Base-by-base conservation (phyloP, 2,113 vertebrate species). In the Hassar affinis region DNA sequence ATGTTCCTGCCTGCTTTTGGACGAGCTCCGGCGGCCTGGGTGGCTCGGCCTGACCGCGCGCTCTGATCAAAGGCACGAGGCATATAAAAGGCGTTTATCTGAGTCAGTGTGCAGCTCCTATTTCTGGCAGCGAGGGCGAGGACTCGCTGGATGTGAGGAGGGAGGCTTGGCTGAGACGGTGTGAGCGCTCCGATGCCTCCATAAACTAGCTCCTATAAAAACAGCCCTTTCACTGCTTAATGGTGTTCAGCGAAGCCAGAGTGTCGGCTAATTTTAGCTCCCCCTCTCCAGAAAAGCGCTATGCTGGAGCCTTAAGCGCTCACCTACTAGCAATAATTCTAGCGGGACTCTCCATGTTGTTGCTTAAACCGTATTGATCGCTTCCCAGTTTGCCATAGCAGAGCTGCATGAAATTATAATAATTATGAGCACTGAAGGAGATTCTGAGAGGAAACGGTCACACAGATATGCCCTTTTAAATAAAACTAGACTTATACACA, bases 121-220 rank as follows among this genome's bases (percentile, higher is more conserved):
- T 80, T 85, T 83, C 80, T 85, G 77, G 69, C 84, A 52, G 61
- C 35, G 79, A 84, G 74, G 76, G 64, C 68, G 30, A 84, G 86
- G 82, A 69, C 47, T 25, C 38, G 51, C 38, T 75, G 80, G 59
- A 69, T 83, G 62, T 38, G 64, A 82, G 59, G 61, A 64, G 17
- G 68, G 49, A 83, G 86, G 83, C 42, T 68, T 66, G 82, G 76
- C 83, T 52, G 45, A 66, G 78, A 71, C 49, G 57, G 77, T 78
- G 75, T 30, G 22, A 64, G 75, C 49, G 25, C 74, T 72, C 80
- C 47, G 71, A 56, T 78, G 79, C 64, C 86, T 87, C 75, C 79
- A 85, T 83, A 85, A 87, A 87, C 83, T 78, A 83, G 72, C 59
- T 54, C 75, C 72, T 83, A 52, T 82, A 52, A 81, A 85, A 87